Conservation (phyloP, 1,140 invertebrate genomes). For the Maconellicoccus hirsutus region DNA sequence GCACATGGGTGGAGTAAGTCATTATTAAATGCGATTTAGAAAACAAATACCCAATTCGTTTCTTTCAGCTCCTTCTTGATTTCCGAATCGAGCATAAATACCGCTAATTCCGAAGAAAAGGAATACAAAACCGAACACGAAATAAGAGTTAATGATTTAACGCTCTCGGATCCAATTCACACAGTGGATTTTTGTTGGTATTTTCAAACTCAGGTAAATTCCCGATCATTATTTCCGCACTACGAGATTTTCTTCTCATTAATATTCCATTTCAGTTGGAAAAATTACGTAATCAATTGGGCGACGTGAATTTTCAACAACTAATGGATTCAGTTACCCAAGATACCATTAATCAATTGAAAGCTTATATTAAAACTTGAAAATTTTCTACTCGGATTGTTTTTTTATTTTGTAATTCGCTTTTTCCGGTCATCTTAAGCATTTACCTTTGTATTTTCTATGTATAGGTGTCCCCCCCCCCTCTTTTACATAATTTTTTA, state of each 20-base stretch:
- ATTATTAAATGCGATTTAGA: too few relatives aligned
- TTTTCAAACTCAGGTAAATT: slow-evolving; percentile 2
- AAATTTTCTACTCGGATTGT: too few relatives aligned
- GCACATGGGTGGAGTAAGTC: slow-evolving; percentile 54
- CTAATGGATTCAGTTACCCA: slow-evolving; percentile 13
- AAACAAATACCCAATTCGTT: neutral
- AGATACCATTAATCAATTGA: neutral
- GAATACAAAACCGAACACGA: neutral
- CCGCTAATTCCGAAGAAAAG: neutral
- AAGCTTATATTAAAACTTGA: neutral
- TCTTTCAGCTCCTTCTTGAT: neutral
- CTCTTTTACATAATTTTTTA: slow-evolving; percentile 6
- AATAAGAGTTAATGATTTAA: neutral
- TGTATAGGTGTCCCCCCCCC: neutral
- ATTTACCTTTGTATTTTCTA: neutral
- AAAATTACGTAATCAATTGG: neutral
- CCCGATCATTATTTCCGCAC: neutral
- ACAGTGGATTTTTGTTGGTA: slow-evolving; percentile 2
- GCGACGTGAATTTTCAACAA: slow-evolving; percentile 2
- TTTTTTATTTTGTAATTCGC: neutral
- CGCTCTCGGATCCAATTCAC: neutral
- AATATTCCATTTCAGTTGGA: neutral
- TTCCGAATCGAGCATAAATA: neutral
- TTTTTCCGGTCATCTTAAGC: neutral
- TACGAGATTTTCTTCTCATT: neutral